Evolutionary conservation across 2,888 invertebrate species (phyloP).

Genomic region (Amphimallon solstitiale): DNA sequence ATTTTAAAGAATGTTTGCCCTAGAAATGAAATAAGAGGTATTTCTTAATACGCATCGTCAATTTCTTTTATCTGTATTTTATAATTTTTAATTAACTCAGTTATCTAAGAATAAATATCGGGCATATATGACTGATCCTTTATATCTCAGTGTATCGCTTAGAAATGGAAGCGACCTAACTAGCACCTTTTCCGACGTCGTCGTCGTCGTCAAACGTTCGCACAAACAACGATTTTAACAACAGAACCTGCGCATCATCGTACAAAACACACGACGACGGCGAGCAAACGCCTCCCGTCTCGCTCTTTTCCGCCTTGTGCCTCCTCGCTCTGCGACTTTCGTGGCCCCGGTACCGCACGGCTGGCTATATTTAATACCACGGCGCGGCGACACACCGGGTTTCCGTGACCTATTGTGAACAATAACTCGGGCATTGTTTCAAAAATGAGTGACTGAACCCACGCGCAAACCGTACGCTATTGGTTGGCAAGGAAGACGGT

Average conservation of each 20-base stretch:
- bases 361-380: slow-evolving; percentile 32
- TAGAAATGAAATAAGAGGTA: too few relatives aligned
- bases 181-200: background rate
- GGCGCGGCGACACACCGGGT: slow-evolving; percentile 30
- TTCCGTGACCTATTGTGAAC: slow-evolving; percentile 38
- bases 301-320: background rate
- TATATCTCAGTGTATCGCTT: background rate
- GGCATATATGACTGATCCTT: too few relatives aligned
- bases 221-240: slow-evolving; percentile 29
- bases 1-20: too few relatives aligned
- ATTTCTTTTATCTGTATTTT: too few relatives aligned
- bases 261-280: too few relatives aligned
- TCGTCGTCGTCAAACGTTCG: background rate
- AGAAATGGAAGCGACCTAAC: slow-evolving; percentile 4
- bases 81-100: too few relatives aligned
- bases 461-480: slow-evolving; percentile 60
- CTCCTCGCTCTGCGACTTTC: slow-evolving; percentile 18
- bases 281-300: slow-evolving; percentile 1
- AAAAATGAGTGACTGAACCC: slow-evolving; percentile 53
- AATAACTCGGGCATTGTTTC: slow-evolving; percentile 40
- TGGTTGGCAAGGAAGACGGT: slow-evolving; percentile 55
- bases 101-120: too few relatives aligned
- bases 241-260: slow-evolving; percentile 30
- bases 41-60: too few relatives aligned
- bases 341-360: slow-evolving; percentile 18